Percentiles rank a stretch among this genome's conserved stretches.
phyloP scores from a whole-genome alignment of 2,113 vertebrate species.

The Mellivora capensis region DNA sequence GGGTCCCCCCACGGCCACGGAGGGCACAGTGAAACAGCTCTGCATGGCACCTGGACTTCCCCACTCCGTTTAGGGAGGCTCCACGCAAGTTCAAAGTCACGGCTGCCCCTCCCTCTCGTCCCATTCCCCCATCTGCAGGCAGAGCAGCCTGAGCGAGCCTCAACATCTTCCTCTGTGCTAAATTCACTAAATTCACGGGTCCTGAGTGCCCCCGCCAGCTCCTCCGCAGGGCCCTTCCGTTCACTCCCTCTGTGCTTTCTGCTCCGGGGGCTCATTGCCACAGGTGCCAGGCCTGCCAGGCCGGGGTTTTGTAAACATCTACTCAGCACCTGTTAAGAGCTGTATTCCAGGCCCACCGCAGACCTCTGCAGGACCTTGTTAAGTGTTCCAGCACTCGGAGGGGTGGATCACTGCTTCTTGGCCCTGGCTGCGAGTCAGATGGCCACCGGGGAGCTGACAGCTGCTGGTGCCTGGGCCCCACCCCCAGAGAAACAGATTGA shows the following conservation, averaged over 20 bases:
- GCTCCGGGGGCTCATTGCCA: background rate
- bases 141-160: conserved; percentile 41
- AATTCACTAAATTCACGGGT: background rate
- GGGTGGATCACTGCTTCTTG: background rate
- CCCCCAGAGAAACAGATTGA: background rate
- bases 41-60: conserved; percentile 53
- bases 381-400: background rate
- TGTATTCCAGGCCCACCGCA: background rate
- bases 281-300: background rate
- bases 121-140: background rate
- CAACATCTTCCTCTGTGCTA: conserved; percentile 7
- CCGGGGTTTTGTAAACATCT: background rate
- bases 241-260: background rate
- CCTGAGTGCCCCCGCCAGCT: background rate
- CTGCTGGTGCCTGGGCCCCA: background rate
- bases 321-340: background rate
- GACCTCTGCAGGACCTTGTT: background rate
- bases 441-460: background rate
- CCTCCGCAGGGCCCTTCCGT: background rate
- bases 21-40: conserved; percentile 40
- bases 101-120: conserved; percentile 47
- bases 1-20: background rate
- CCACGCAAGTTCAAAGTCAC: conserved; percentile 63
- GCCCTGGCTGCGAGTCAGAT: background rate
- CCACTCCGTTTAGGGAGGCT: conserved; percentile 32